Percentiles rank a stretch among this genome's conserved stretches.
phyloP scores from a whole-genome alignment of 1,140 invertebrate species.

The Holcopasites calliopsidis region DNA sequence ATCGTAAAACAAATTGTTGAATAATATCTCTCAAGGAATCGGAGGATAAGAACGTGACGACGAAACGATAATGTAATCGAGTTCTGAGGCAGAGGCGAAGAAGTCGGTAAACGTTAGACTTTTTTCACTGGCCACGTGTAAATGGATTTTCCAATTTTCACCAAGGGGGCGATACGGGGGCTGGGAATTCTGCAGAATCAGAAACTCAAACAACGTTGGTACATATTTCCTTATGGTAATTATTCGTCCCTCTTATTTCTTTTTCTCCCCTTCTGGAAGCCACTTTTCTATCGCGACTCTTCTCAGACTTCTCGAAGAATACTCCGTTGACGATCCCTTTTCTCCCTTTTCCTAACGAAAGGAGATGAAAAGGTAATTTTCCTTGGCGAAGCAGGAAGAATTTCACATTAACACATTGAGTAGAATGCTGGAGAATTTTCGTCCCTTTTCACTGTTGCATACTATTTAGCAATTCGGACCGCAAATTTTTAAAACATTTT shows the following conservation, averaged over 20 bases:
- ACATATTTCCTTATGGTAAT: conserved; percentile 41
- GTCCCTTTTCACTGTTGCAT: conserved; percentile 9
- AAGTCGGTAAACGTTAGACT: not conserved
- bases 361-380: conserved; percentile 43
- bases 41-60: not conserved
- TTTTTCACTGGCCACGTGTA: no score
- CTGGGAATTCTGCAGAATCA: not conserved
- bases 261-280: not conserved
- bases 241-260: not conserved
- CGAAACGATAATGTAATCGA: not conserved
- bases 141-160: conserved; percentile 18
- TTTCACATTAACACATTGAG: conserved; percentile 41
- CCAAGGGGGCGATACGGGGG: not conserved
- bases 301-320: conserved; percentile 3
- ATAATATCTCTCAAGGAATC: not conserved
- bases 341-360: conserved; percentile 17
- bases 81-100: not conserved
- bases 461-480: not conserved
- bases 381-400: conserved; percentile 29
- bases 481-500: not conserved
- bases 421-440: conserved; percentile 30
- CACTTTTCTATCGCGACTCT: not conserved
- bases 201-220: conserved; percentile 24
- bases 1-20: no score
- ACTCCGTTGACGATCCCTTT: not conserved